Percentiles rank a stretch among this genome's conserved stretches.
These are phyloP conservation scores for Oceanites oceanicus DNA, from an alignment of 2,113 vertebrate species.

Conservation along the genomic window DNA sequence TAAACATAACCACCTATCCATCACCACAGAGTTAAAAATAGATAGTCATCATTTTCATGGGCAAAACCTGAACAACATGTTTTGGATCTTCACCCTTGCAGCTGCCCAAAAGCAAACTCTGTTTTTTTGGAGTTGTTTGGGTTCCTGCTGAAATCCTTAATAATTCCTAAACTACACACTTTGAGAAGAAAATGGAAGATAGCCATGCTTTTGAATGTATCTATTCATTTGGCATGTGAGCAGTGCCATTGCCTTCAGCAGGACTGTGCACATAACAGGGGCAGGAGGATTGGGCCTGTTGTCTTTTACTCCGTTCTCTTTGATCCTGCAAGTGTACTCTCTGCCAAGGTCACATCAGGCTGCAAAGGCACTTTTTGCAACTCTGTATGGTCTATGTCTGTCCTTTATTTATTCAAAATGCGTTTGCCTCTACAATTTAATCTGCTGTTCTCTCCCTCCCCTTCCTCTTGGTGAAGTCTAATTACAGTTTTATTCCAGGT, in stretches of 20 bases:
- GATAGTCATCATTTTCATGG: neutral
- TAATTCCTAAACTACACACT: neutral
- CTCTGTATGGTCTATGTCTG: constrained; percentile 25
- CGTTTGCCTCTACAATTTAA: constrained; percentile 33
- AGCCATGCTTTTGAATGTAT: neutral
- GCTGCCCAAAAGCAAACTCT: neutral
- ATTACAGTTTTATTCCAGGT: constrained; percentile 77
- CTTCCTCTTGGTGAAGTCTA: constrained; percentile 33
- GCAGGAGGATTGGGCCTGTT: constrained; percentile 55
- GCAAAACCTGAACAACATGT: neutral
- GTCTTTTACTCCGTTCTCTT: constrained; percentile 13
- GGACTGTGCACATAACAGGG: neutral
- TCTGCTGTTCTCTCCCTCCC: constrained; percentile 53
- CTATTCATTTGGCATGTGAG: neutral
- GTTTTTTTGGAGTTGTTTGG: neutral
- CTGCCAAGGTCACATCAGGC: neutral
- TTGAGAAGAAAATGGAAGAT: neutral
- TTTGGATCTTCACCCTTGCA: neutral
- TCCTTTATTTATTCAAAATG: constrained; percentile 45
- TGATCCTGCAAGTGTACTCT: neutral
- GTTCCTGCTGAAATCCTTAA: neutral
- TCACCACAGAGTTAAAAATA: neutral
- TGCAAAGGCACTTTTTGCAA: constrained; percentile 23
- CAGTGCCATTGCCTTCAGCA: neutral
- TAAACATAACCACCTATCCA: neutral